Evolutionary conservation across 2,888 invertebrate genomes (phyloP).

Genomic region (Heliconius erato): DNA sequence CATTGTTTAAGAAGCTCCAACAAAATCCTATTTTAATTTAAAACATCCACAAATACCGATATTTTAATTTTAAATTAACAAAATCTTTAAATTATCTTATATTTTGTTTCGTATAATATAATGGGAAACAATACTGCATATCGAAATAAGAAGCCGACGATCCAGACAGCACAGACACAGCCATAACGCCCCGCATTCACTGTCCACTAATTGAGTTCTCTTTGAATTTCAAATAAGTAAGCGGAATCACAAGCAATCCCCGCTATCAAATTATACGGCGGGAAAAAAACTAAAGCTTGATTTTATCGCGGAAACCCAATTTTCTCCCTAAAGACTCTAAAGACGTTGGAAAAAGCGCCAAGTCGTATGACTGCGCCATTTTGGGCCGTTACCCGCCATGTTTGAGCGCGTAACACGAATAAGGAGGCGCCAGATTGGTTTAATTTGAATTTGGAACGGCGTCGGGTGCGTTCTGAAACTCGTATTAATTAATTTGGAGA

Average conservation of each 20-base stretch:
- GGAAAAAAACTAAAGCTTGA: conserved; percentile 78
- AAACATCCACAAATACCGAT: background rate
- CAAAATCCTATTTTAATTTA: background rate
- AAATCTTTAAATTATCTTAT: background rate
- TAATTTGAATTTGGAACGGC: conserved; percentile 85
- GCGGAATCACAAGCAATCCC: conserved; percentile 54
- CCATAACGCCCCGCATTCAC: conserved; percentile 39
- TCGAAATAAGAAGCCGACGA: conserved; percentile 34
- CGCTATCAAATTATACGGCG: conserved; percentile 77
- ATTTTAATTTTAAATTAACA: background rate
- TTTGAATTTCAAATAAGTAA: conserved; percentile 58
- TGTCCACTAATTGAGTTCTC: conserved; percentile 76
- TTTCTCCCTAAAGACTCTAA: conserved; percentile 85
- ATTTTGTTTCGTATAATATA: background rate
- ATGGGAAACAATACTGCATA: conserved; percentile 21
- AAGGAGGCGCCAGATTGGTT: conserved; percentile 86
- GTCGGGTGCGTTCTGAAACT: conserved; percentile 66
- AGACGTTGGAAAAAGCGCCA: conserved; percentile 85
- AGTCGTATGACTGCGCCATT: conserved; percentile 84
- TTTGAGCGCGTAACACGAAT: conserved; percentile 84
- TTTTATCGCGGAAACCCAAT: conserved; percentile 86
- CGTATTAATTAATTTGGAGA: conserved; percentile 84
- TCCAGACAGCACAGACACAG: conserved; percentile 36
- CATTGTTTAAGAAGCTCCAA: background rate
- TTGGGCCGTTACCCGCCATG: conserved; percentile 82